phyloP scores from a whole-genome alignment of 2,797 vertebrate species.

The Macropodus opercularis region DNA sequence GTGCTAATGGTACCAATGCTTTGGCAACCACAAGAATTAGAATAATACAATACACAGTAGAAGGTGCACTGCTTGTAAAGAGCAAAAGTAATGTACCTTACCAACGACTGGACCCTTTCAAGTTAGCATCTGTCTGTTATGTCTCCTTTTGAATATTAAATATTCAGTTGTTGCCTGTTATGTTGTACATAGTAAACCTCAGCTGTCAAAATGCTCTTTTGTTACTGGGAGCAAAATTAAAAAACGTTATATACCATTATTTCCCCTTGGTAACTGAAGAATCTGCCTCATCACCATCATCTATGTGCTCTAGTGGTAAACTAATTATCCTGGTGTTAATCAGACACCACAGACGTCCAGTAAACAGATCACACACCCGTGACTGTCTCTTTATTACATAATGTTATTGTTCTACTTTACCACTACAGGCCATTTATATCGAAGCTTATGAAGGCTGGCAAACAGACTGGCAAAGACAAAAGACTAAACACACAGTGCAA shows the following conservation, averaged over 20 bases:
- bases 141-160: too few relatives aligned
- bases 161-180: neutral
- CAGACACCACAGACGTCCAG: slow-evolving; percentile 41
- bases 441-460: slow-evolving; percentile 46
- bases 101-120: neutral
- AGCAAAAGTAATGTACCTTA: neutral
- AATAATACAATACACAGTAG: too few relatives aligned
- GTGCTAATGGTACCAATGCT: too few relatives aligned
- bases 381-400: too few relatives aligned
- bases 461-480: slow-evolving; percentile 34
- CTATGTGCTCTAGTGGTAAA: slow-evolving; percentile 45
- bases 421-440: slow-evolving; percentile 37
- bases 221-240: neutral
- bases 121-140: too few relatives aligned
- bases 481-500: slow-evolving; percentile 2
- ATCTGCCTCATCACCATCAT: slow-evolving; percentile 39
- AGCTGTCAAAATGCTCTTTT: neutral
- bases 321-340: slow-evolving; percentile 64
- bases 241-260: too few relatives aligned
- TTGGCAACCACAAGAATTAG: too few relatives aligned
- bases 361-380: slow-evolving; percentile 47
- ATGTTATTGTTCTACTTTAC: too few relatives aligned
- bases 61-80: neutral
- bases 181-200: neutral
- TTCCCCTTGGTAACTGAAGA: slow-evolving; percentile 24